phyloP scores from a whole-genome alignment of 2,113 vertebrate genomes.

The Megaceryle torquata region DNA sequence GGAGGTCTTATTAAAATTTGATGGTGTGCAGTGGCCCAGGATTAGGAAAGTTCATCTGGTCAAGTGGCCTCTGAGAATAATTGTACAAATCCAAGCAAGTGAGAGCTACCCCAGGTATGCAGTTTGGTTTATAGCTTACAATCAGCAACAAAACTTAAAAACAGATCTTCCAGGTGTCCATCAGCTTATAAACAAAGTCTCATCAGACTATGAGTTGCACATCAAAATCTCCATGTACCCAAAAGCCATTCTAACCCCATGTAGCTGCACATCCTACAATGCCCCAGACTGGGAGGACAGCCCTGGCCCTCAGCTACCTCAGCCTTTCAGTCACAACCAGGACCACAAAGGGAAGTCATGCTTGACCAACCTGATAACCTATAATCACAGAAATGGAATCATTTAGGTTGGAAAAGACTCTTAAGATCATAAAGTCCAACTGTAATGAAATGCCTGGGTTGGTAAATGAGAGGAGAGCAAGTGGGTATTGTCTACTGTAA shows the following conservation, averaged over 20 bases:
- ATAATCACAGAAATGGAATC: not conserved
- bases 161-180: not conserved
- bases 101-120: not conserved
- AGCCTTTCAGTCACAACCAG: not conserved
- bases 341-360: not conserved
- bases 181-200: not conserved
- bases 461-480: not conserved
- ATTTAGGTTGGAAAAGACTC: not conserved
- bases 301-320: not conserved
- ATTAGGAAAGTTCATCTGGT: not conserved
- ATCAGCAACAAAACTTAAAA: not conserved
- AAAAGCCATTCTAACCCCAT: fast-evolving
- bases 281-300: not conserved
- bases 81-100: fast-evolving
- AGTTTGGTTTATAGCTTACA: not conserved
- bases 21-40: fast-evolving
- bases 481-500: not conserved
- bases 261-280: not conserved
- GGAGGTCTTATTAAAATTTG: not conserved
- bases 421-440: not conserved
- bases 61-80: not conserved
- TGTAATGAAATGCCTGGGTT: not conserved
- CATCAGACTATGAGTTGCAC: not conserved
- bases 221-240: not conserved
- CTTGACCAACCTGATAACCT: not conserved